Evolutionary conservation across 2,888 invertebrate genomes (phyloP).

Genomic region (Macaria notata): DNA sequence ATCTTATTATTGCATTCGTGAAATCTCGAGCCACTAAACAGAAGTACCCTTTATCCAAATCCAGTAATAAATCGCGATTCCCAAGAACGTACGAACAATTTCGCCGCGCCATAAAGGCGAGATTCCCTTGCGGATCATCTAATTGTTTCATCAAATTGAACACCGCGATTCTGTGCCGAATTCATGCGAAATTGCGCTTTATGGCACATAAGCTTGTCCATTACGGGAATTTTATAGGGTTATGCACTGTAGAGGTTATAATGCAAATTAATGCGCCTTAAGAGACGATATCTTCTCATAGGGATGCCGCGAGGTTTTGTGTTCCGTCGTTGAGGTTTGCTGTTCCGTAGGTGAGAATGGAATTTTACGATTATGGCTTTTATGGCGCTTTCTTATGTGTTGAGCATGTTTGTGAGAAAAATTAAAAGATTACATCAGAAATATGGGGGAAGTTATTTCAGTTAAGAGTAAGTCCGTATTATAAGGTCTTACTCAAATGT

Average conservation of each 20-base stretch:
- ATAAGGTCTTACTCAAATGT: too few relatives aligned
- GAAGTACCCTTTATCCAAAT: constrained; percentile 7
- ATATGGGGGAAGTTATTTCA: too few relatives aligned
- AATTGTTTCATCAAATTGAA: constrained; percentile 64
- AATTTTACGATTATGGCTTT: background rate
- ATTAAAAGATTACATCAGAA: too few relatives aligned
- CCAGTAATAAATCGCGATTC: constrained; percentile 21
- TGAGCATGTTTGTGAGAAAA: too few relatives aligned
- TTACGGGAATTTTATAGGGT: constrained; percentile 73
- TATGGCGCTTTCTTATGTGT: too few relatives aligned
- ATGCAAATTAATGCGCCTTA: constrained; percentile 73
- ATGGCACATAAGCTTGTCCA: constrained; percentile 67
- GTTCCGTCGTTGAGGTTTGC: constrained; percentile 3
- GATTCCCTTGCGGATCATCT: constrained; percentile 47
- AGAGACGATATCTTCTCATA: constrained; percentile 52
- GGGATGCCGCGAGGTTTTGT: constrained; percentile 47
- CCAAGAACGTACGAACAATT: constrained; percentile 25
- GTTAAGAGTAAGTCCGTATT: too few relatives aligned
- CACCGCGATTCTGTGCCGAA: constrained; percentile 45
- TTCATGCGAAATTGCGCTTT: constrained; percentile 63
- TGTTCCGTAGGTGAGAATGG: background rate
- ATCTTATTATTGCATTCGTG: background rate
- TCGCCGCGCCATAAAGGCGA: constrained; percentile 40
- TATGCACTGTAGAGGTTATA: constrained; percentile 66
- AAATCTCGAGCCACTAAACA: constrained; percentile 2